Conservation (phyloP, 2,797 vertebrate genomes). For the Epinephelus coioides region DNA sequence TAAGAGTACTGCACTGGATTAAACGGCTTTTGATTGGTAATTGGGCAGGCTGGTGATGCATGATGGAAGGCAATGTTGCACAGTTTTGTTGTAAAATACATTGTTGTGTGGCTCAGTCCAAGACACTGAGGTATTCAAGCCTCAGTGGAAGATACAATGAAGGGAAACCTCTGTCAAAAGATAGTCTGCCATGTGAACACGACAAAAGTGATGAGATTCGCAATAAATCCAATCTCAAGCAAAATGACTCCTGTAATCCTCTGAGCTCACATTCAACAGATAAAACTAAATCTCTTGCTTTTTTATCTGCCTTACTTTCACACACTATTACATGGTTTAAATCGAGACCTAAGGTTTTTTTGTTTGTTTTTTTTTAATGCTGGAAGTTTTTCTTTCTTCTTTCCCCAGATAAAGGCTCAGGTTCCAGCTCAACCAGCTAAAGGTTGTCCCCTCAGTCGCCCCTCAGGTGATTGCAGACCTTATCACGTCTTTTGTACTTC, state of each 20-base stretch:
- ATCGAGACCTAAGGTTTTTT: neutral
- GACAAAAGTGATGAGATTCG: neutral
- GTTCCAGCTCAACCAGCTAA: slow-evolving; percentile 35
- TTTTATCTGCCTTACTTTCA: slow-evolving; percentile 10
- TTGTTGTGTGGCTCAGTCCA: too few species aligned
- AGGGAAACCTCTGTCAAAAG: neutral
- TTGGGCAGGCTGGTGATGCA: too few species aligned
- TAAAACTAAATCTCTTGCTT: neutral
- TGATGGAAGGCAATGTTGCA: too few species aligned
- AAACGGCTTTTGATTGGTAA: too few species aligned
- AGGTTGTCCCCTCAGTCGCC: slow-evolving; percentile 2
- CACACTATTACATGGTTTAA: neutral
- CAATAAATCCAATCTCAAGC: slow-evolving; percentile 2
- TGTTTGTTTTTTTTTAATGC: neutral
- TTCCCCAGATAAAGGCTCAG: neutral
- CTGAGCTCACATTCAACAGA: neutral
- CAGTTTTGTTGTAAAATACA: too few species aligned
- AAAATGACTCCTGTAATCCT: neutral
- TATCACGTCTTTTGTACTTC: slow-evolving; percentile 55
- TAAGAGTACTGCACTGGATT: too few species aligned
- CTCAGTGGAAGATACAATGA: neutral
- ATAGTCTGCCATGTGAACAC: neutral
- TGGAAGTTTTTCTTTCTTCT: neutral
- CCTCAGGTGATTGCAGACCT: slow-evolving; percentile 47
- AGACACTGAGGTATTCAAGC: too few species aligned